phyloP scores from a whole-genome alignment of 2,888 invertebrate species.

The Melipona beecheii region DNA sequence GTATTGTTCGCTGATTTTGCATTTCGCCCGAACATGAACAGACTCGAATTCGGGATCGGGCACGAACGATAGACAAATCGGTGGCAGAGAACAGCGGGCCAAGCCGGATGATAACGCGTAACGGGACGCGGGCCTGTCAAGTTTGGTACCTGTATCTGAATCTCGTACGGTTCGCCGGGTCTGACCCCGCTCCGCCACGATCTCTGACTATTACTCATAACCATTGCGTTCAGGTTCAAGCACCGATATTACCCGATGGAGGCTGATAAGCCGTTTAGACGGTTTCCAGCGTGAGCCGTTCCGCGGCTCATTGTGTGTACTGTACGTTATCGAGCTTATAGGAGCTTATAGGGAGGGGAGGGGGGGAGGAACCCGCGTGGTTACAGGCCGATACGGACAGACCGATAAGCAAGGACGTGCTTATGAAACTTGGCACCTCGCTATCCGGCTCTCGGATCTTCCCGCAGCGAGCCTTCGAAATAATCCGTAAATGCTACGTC shows the following conservation, averaged over 20 bases:
- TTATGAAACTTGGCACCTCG: conserved; percentile 73
- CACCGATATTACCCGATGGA: conserved; percentile 73
- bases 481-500: conserved; percentile 61
- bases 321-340: conserved; percentile 18
- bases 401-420: conserved; percentile 72
- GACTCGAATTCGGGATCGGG: conserved; percentile 40
- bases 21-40: conserved; percentile 32
- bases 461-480: conserved; percentile 41
- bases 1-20: conserved; percentile 50
- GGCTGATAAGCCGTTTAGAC: conserved; percentile 73
- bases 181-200: conserved; percentile 77
- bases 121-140: conserved; percentile 72
- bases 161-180: conserved; percentile 76
- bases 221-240: conserved; percentile 70
- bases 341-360: neutral
- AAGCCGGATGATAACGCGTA: conserved; percentile 75
- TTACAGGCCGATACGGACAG: conserved; percentile 63
- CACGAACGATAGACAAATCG: conserved; percentile 48
- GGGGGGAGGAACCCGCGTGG: conserved; percentile 43
- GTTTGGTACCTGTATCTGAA: conserved; percentile 73
- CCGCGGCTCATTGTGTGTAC: conserved; percentile 42
- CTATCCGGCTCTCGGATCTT: conserved; percentile 56
- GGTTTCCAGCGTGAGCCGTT: conserved; percentile 62
- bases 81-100: conserved; percentile 55
- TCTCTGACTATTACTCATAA: conserved; percentile 77